Conservation (phyloP, 2,797 vertebrate genomes). For the Petrocephalus sullivani region DNA sequence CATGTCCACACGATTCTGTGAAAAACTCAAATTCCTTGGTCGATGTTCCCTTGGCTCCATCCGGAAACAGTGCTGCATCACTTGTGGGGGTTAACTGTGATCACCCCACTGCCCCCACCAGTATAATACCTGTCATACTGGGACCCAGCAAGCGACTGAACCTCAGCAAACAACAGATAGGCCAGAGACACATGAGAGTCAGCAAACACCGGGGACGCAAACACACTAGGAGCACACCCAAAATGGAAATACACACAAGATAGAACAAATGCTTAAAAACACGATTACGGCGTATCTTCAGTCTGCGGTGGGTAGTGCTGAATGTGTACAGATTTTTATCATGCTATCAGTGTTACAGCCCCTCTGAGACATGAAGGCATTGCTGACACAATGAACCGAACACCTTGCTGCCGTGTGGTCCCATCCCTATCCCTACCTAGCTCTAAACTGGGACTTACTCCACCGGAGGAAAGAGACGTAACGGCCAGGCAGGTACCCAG, state of each 20-base stretch:
- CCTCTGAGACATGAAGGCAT: not conserved
- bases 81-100: constrained; percentile 47
- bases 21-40: constrained; percentile 65
- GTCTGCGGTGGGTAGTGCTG: not conserved
- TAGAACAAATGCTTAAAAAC: not conserved
- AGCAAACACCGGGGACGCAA: not conserved
- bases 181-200: not conserved
- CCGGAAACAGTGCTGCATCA: constrained; percentile 66
- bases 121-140: not conserved
- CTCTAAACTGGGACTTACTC: not conserved
- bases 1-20: constrained; percentile 66
- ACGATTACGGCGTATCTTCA: not conserved
- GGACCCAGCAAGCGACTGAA: not conserved
- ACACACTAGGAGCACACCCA: not conserved
- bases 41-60: constrained; percentile 64
- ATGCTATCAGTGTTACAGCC: not conserved
- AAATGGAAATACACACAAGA: not conserved
- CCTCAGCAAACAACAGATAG: not conserved
- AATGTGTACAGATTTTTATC: not conserved
- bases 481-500: not conserved
- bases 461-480: not conserved
- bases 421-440: not conserved
- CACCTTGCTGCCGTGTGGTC: not conserved
- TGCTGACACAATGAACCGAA: not conserved
- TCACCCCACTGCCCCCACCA: constrained; percentile 1